Evolutionary conservation across 2,113 vertebrate species (phyloP), one percentile per base, ranked within the genome.

Genomic region (Gambusia affinis): DNA sequence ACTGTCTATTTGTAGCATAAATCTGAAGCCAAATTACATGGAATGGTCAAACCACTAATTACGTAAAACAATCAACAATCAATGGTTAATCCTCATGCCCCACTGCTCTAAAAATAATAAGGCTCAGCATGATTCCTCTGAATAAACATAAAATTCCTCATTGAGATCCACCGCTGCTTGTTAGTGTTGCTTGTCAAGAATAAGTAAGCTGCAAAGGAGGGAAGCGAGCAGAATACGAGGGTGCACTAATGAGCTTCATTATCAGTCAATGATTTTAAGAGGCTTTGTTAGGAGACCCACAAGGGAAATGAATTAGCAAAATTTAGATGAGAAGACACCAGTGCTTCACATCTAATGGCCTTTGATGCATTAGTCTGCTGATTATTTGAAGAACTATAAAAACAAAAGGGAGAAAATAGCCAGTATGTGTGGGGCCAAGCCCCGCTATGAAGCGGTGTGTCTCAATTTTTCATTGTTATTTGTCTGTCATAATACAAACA

Each of bases 241-340:
- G 72, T n/a, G 66, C 70, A 75, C 91, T 88, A 90, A 93, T 92
- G 92, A 93, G 84, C 85, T 91, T 92, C 90, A 92, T 92, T 91
- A 92, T 81, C 82, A 77, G 68, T 79, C 82, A 67, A 80, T 86
- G 85, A 88, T 87, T 91, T 87, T 85, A 89, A 92, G 87, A 91
- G 90, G 88, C 83, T 92, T 88, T 83, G 82, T 80, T 78, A 82
- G 72, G 75, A 74, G 64, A 87, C 85, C 76, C 87, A 73, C 78
- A 0, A 73, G 85, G 83, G 87, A 88, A 68, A 75, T 64, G 73
- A 86, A 90, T 89, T 77, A 84, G 81, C 75, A 78, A 85, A 73
- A 90, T 89, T 83, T 69, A 60, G 64, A 88, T 85, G 70, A 83
- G 72, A 70, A 73, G 70, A 81, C 79, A 73, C 44, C 39, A 74